phyloP scores from a whole-genome alignment of 2,113 vertebrate species.

The Tamias sibiricus region DNA sequence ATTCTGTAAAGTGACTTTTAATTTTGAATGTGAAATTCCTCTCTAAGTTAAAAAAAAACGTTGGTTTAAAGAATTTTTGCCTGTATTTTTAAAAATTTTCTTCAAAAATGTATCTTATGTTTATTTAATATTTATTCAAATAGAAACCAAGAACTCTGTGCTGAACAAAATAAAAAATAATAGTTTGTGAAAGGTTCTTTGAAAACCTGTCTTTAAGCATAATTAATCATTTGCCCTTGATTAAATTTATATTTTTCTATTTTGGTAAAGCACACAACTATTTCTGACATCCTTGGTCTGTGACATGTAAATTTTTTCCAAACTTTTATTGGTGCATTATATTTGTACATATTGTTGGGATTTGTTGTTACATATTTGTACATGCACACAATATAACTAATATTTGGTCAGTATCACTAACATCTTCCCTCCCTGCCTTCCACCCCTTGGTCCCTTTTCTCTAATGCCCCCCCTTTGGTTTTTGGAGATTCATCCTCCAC shows the following conservation, averaged over 20 bases:
- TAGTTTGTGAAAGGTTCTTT: not conserved
- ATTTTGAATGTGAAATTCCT: not conserved
- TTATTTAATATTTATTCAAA: slow-evolving; percentile 1
- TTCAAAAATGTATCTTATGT: not conserved
- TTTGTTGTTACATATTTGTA: no score
- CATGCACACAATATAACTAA: no score
- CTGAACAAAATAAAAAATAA: not conserved
- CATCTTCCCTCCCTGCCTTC: no score
- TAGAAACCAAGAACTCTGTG: not conserved
- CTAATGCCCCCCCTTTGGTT: not conserved
- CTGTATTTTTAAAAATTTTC: not conserved
- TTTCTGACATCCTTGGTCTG: not conserved
- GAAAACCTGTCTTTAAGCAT: not conserved
- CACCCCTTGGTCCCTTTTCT: no score
- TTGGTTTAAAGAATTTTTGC: not conserved
- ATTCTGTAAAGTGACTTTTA: not conserved
- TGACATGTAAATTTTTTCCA: not conserved
- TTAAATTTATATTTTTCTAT: not conserved
- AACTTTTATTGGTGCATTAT: no score
- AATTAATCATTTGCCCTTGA: not conserved
- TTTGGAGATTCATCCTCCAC: no score
- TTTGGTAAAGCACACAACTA: not conserved
- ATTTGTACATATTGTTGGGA: no score
- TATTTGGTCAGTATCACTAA: no score
- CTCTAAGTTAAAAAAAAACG: not conserved